Percentiles rank a stretch among this genome's conserved stretches.
Conservation (phyloP, 2,888 invertebrate species). For the Ophonus ardosiacus region DNA sequence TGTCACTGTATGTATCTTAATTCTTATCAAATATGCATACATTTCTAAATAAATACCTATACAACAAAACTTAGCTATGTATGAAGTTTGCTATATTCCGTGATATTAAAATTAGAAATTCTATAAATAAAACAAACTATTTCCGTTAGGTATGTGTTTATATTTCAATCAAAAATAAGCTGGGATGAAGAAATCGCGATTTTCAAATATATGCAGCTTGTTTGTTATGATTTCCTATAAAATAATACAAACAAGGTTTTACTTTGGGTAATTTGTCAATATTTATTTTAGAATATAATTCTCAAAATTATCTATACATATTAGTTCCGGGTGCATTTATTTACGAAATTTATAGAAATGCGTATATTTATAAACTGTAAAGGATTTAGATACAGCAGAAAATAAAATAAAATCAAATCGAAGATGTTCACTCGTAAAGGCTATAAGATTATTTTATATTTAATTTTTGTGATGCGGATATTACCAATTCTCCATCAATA, state of each 20-base stretch:
- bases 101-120: slow-evolving; percentile 27
- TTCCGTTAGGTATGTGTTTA: slow-evolving; percentile 42
- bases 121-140: slow-evolving; percentile 12
- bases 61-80: no score
- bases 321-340: slow-evolving; percentile 28
- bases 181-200: slow-evolving; percentile 41
- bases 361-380: no score
- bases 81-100: not conserved
- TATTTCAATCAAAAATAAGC: slow-evolving; percentile 48
- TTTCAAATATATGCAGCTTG: slow-evolving; percentile 23
- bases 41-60: not conserved
- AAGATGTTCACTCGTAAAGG: not conserved
- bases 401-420: not conserved
- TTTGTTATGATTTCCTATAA: slow-evolving; percentile 39
- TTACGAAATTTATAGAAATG: not conserved
- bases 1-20: not conserved
- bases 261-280: slow-evolving; percentile 21
- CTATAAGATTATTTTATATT: no score
- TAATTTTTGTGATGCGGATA: no score
- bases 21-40: not conserved
- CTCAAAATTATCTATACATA: not conserved
- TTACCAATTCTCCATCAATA: no score
- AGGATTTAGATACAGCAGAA: not conserved
- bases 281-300: slow-evolving; percentile 28
- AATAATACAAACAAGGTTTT: slow-evolving; percentile 40